Percentiles rank a stretch among this genome's conserved stretches.
phyloP scores from a whole-genome alignment of 2,113 vertebrate species.

The Psammodynastes pulverulentus region DNA sequence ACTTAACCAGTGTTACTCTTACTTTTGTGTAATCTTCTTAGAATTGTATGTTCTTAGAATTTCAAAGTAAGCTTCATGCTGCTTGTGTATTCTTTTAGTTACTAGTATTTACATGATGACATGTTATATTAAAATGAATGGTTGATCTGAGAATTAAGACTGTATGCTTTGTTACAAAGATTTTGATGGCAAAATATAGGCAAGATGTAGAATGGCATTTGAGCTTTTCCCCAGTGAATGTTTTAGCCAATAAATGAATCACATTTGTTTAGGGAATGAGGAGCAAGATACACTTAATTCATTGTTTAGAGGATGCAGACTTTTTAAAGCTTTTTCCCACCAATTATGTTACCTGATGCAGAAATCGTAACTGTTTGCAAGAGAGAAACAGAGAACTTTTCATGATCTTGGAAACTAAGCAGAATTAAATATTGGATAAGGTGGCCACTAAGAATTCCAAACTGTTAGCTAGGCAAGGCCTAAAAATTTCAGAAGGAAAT shows the following conservation, averaged over 20 bases:
- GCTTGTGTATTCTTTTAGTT: constrained; percentile 30
- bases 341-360: neutral
- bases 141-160: constrained; percentile 15
- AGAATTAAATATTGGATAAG: neutral
- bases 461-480: neutral
- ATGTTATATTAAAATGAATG: constrained; percentile 24
- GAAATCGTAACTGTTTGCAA: neutral
- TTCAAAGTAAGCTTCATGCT: constrained; percentile 6
- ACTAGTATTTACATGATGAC: neutral
- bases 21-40: constrained; percentile 18
- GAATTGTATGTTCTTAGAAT: constrained; percentile 18
- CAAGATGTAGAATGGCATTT: neutral
- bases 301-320: neutral
- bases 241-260: neutral
- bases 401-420: neutral
- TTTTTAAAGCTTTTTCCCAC: neutral
- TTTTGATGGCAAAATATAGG: neutral
- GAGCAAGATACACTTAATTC: neutral
- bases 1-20: constrained; percentile 40
- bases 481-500: neutral
- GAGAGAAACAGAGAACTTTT: neutral
- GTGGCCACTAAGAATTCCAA: neutral
- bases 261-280: neutral
- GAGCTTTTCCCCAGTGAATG: neutral
- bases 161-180: neutral